phyloP scores from a whole-genome alignment of 2,113 vertebrate genomes.

The Gymnorhina tibicen region DNA sequence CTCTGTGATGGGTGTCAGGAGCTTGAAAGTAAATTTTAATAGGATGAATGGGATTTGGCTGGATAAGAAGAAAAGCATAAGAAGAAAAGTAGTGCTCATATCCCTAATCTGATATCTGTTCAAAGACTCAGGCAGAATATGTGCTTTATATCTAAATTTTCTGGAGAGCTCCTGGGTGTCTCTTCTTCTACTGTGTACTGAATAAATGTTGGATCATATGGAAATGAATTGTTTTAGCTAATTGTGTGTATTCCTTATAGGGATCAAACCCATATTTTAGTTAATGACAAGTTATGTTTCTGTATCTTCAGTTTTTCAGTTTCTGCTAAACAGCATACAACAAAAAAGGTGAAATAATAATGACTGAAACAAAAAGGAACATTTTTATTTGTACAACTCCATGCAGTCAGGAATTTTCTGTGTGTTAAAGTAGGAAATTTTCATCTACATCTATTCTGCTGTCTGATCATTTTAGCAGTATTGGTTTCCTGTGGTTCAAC shows the following conservation, averaged over 20 bases:
- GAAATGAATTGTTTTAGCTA: neutral
- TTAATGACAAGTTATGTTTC: neutral
- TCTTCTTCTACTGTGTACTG: neutral
- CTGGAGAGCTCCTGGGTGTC: neutral
- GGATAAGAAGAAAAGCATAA: neutral
- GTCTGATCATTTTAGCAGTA: neutral
- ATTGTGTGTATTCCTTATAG: neutral
- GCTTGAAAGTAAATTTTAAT: neutral
- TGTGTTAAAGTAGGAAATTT: neutral
- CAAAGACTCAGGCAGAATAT: neutral
- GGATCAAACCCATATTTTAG: neutral
- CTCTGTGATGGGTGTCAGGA: neutral
- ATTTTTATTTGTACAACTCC: neutral
- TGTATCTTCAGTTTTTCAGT: neutral
- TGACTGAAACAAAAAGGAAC: neutral
- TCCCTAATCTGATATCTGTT: neutral
- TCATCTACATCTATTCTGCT: neutral
- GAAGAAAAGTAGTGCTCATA: neutral
- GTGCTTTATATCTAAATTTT: neutral
- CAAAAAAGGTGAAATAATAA: neutral
- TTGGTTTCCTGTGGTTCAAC: neutral
- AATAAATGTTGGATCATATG: neutral
- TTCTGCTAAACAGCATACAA: neutral
- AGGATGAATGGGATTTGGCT: neutral
- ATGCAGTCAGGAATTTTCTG: neutral